Conservation (phyloP, 2,113 vertebrate genomes). For the Esox niger region DNA sequence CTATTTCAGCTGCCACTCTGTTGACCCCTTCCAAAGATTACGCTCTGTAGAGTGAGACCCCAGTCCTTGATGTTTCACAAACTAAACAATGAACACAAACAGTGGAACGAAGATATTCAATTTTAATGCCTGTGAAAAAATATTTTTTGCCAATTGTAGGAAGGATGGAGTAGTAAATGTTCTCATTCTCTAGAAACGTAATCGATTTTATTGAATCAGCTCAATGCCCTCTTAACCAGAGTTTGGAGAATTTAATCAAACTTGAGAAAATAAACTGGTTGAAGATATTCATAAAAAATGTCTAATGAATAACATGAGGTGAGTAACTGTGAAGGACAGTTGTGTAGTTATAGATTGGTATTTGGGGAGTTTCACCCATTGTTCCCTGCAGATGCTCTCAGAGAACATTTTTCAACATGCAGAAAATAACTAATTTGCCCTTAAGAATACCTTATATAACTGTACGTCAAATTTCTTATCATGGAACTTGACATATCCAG, state of each 20-base stretch:
- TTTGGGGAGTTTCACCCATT: neutral
- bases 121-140: neutral
- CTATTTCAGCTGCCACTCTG: too few relatives aligned
- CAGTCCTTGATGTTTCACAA: neutral
- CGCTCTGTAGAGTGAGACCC: neutral
- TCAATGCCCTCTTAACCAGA: slow-evolving; percentile 5
- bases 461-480: too few relatives aligned
- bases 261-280: slow-evolving; percentile 15
- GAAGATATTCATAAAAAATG: slow-evolving; percentile 42
- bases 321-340: slow-evolving; percentile 51
- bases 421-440: too few relatives aligned
- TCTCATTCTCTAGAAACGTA: slow-evolving; percentile 1
- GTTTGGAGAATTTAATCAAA: slow-evolving; percentile 21
- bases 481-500: too few relatives aligned
- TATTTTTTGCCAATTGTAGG: neutral
- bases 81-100: neutral
- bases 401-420: too few relatives aligned
- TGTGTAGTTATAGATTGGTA: slow-evolving; percentile 45
- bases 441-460: too few relatives aligned
- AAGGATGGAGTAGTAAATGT: neutral
- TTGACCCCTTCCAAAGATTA: too few relatives aligned
- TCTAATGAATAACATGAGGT: slow-evolving; percentile 57
- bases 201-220: slow-evolving; percentile 19
- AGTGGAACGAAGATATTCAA: neutral
- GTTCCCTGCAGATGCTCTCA: neutral